These are phyloP conservation scores for Mesoclemmys tuberculata DNA, from an alignment of 2,113 vertebrate species.

Conservation along the genomic window DNA sequence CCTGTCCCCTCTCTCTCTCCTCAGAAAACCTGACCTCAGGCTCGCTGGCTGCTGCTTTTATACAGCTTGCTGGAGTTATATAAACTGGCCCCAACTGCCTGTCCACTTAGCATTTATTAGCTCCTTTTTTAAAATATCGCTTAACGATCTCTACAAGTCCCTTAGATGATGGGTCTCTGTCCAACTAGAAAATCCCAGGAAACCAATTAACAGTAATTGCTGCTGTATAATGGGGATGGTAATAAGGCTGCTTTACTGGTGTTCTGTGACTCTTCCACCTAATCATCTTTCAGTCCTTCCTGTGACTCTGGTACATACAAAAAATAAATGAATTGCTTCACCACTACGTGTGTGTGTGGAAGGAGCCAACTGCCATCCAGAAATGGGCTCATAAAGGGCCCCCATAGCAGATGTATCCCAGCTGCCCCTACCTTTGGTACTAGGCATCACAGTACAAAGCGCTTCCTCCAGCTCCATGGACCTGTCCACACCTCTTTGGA, in stretches of 20 bases:
- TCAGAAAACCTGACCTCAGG: not conserved
- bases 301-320: not conserved
- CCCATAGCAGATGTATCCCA: rapidly evolving
- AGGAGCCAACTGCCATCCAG: not conserved
- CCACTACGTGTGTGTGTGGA: not conserved
- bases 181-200: not conserved
- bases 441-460: not conserved
- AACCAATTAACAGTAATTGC: constrained; percentile 3
- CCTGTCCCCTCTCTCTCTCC: not conserved
- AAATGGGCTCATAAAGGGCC: not conserved
- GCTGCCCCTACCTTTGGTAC: not conserved
- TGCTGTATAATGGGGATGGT: not conserved
- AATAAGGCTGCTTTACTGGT: not conserved
- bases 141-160: not conserved
- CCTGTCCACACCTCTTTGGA: not conserved
- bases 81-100: not conserved
- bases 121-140: not conserved
- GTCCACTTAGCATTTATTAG: not conserved
- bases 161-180: not conserved
- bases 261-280: constrained; percentile 10
- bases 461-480: not conserved
- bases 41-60: not conserved
- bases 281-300: not conserved
- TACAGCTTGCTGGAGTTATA: not conserved
- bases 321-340: not conserved